Evolutionary conservation across 2,113 vertebrate genomes (phyloP), one percentile per base, ranked within the genome.

Genomic region (Chitala chitala): DNA sequence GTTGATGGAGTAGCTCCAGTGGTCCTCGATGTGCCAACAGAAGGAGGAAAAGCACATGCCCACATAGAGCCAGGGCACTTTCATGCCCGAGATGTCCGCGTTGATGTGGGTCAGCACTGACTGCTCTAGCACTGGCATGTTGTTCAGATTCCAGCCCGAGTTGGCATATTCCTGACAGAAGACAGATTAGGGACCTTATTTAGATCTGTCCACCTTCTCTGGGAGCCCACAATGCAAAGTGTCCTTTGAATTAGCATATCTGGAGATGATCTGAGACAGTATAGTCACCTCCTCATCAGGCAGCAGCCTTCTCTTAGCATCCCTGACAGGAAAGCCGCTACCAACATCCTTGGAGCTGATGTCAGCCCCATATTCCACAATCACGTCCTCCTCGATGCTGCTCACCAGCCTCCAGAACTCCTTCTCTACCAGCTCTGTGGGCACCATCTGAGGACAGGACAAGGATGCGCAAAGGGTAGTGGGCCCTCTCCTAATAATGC

Each of bases 1-100:
- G 86, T 98, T 99, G 86, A 99, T 99, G 68, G 96, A 98, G 78
- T 98, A 99, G 76, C 97, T 98, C 97, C 97, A 99, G 85, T 99
- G 97, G 82, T 98, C 96, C 81, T 98, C 96, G 33, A 98, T 98
- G 75, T 98, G 97, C 96, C 97, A 99, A 82, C 96, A 98, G 78
- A 98, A 98, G 0, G 96, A 98, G 61, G 97, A 98, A 85, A 99
- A 99, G 81, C 96, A 98, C 97, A 99, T 98, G 65, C 97, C 97
- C 33, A 99, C 97, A 0, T 98, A 98, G 0, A 98, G 93, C 97
- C 97, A 98, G 51, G 97, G 97, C 38, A 99, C 94, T 86, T 99
- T 99, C 96, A 99, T 99, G 36, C 96, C 96, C 29, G 96, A 98
- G 85, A 99, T 98, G 84, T 98, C 96, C 42, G 94, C 96, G 3